Evolutionary conservation across 2,797 vertebrate species (phyloP).

Genomic region (Limosa lapponica): DNA sequence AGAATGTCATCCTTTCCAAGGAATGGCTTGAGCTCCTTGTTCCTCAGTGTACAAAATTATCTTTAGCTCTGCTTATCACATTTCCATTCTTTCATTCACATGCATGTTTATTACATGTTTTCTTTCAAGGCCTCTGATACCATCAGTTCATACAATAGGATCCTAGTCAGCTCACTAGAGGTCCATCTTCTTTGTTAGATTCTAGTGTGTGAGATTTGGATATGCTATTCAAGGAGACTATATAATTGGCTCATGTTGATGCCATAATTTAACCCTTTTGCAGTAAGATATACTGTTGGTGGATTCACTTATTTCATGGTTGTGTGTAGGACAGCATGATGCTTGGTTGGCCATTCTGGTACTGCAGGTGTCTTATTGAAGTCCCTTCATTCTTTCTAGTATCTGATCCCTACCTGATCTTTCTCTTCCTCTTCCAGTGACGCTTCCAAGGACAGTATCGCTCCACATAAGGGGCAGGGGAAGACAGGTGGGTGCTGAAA

Average conservation of each 20-base stretch:
- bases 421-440: constrained; percentile 70
- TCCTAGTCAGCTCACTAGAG: background rate
- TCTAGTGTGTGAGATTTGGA: background rate
- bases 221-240: background rate
- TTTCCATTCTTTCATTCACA: background rate
- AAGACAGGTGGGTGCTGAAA: constrained; percentile 68
- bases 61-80: background rate
- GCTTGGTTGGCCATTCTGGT: background rate
- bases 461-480: constrained; percentile 69
- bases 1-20: background rate
- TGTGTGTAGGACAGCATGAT: background rate
- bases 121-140: background rate
- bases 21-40: background rate
- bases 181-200: background rate
- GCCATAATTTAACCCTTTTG: background rate
- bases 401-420: constrained; percentile 65
- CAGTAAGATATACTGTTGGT: background rate
- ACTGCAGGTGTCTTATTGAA: background rate
- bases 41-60: background rate
- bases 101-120: background rate
- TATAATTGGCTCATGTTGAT: background rate
- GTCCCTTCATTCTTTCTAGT: constrained; percentile 34
- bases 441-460: constrained; percentile 61
- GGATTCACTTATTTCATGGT: background rate
- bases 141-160: background rate